Evolutionary conservation across 2,888 invertebrate genomes (phyloP), one percentile per base, ranked within the genome.

Genomic region (Clunio marinus): DNA sequence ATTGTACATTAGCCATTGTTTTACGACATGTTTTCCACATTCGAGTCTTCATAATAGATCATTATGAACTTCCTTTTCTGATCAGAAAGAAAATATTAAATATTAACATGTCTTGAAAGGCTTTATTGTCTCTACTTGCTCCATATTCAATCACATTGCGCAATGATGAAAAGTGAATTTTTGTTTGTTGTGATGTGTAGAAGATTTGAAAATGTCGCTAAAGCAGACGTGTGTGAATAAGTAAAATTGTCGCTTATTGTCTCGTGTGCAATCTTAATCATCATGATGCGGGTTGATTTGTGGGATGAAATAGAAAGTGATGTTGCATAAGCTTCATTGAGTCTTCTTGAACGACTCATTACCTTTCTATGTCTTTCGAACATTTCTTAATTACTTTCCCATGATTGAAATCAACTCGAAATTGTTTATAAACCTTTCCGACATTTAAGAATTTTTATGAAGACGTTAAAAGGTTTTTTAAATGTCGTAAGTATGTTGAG

Each of bases 231-330:
- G 41, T 32, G 32, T 10, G 32, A 32, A 32, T 5, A 32, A 32
- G 15, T 41, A 3, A 41, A 41, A 41, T 3, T n/a, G n/a, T n/a
- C 32, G 41, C 41, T 2, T 2, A 41, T 10, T 41, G 3, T 41
- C 41, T n/a, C 41, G 15, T 41, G 41, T 41, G 41, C 41, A 5
- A 41, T 41, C 41, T 41, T 10, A 41, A 41, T n/a, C 41, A 41
- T 32, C 32, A 10, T n/a, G 41, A 41, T 41, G 41, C 41, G 41
- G 10, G 41, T 15, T n/a, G 41, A 32, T 4, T n/a, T 41, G 41
- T 41, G n/a, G 41, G 41, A 41, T n/a, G 41, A 41, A 41, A n/a
- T 41, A 41, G 41, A 41, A 41, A 41, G 41, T 41, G 2, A 32
- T 13, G 41, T 41, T 41, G 15, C 15, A 15, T n/a, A 41, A 41